Conservation (phyloP, 2,113 vertebrate species). For the Sialia sialis region DNA sequence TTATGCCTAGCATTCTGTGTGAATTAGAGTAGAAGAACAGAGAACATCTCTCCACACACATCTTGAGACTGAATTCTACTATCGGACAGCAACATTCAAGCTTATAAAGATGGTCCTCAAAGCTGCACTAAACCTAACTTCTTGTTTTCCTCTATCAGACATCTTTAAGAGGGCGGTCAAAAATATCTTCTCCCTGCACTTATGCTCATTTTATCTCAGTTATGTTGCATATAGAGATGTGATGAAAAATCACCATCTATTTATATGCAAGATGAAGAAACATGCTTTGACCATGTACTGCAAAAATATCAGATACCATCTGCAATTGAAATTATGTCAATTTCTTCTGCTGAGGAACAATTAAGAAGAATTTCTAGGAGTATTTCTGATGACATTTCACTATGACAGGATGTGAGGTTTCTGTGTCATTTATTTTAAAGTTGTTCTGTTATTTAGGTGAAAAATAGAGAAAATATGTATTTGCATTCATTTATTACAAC, state of each 20-base stretch:
- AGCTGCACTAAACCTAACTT: not conserved
- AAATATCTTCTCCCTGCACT: not conserved
- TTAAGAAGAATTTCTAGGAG: not conserved
- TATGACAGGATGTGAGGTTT: not conserved
- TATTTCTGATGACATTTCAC: not conserved
- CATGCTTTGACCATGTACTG: not conserved
- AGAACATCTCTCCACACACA: not conserved
- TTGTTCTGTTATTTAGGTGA: not conserved
- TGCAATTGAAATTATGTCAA: slow-evolving; percentile 9
- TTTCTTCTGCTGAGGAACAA: not conserved
- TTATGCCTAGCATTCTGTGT: not conserved
- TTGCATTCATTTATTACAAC: not conserved
- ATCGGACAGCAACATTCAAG: not conserved
- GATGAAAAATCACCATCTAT: slow-evolving; percentile 8
- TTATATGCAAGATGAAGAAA: slow-evolving; percentile 36
- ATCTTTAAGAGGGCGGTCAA: not conserved
- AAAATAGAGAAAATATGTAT: not conserved
- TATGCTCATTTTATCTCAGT: not conserved
- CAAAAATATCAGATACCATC: slow-evolving; percentile 13
- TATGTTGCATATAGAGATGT: not conserved
- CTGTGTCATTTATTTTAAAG: not conserved
- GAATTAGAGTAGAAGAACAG: not conserved
- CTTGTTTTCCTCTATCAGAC: not conserved
- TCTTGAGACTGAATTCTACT: not conserved
- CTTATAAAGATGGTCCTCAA: not conserved